Base-by-base conservation (phyloP, 2,797 vertebrate species). In the Gymnothorax reevesii region DNA sequence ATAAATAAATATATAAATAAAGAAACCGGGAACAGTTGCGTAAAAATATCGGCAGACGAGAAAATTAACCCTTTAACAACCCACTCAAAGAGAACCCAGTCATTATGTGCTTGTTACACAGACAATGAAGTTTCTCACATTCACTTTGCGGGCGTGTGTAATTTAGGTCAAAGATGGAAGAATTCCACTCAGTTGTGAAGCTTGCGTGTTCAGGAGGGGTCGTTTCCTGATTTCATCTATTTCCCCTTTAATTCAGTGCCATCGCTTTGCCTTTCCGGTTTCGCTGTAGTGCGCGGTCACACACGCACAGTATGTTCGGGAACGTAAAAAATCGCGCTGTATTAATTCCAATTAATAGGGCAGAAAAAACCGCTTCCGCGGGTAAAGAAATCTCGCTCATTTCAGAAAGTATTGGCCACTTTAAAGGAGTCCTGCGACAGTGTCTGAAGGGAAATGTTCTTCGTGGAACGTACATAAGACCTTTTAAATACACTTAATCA, bases 21-120 rank as follows among this genome's bases (percentile, higher is more conserved):
- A 94, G 92, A 94, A 94, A 90, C 89, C 71, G 80, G 84, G 88
- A 87, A 82, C 33, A 92, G 92, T 91, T 92, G 92, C 94, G 93
- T 91, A 96, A 97, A 97, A 95, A 98, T 97, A 97, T 97, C 97
- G 97, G 96, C 97, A 95, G 96, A 92, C 94, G 96, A 96, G 97
- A 96, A 96, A 94, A 94, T 98, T 99, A 99, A 98, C 98, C 97
- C 97, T 90, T 97, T 94, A 93, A 91, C 94, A 89, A 92, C 94
- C 94, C 69, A 96, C 95, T 94, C 94, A 94, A 95, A 91, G 89
- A 93, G 90, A 94, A 94, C 94, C 92, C 94, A 94, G 95, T 93
- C 94, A 93, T 87, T 88, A 88, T 90, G 88, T 64, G 84, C 52
- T 93, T 91, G 90, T 91, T 91, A 88, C 84, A 87, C 90, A 91